Base-by-base conservation (phyloP, 37 sponge, comb jelly and placozoan species). In the Beroe forskalii region DNA sequence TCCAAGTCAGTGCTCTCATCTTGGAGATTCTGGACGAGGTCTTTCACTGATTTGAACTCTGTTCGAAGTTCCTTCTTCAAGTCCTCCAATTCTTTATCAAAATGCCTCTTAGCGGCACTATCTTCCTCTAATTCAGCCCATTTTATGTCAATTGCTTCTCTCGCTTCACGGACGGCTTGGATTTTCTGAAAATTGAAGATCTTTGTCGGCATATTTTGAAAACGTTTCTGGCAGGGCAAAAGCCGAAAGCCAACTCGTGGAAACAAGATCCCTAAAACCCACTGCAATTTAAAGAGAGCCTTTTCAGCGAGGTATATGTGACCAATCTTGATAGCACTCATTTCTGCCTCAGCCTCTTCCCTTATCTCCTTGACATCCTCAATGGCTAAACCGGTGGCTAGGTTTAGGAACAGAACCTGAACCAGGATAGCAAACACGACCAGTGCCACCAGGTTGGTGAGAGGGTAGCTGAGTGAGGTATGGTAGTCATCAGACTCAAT, bases 321-420 rank as follows among this genome's bases (percentile, higher is more conserved):
- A 6, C 55, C 0, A 19, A 80, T 80, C 20, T 39, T 41, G 27
- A 80, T 4, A 6, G 40, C 86, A 43, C 17, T 80, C 86, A 80
- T 80, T 17, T 35, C 86, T 17, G 86, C 86, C 55, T 80, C 55
- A 1, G 86, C 86, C 1, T 23, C 86, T 23, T 22, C 48, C 44
- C 86, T 4, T 9, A 80, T 80, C 30, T 20, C 35, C 4, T 41
- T 80, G 28, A 80, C 48, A 80, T 80, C 86, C 86, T 80, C 55
- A 25, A 80, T 80, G 0, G 86, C 86, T n/a, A 80, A 44, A 80
- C 55, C 44, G n/a, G 86, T 80, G 3, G 86, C 55, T 1, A 80
- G 86, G 27, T 80, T 80, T 8, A 80, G 25, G 35, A 80, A 80
- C 6, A 80, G 86, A 12, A 80, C 86, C 48, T 80, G 86, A 23